These are phyloP conservation scores for Buceros bicornis DNA, from an alignment of 2,797 vertebrate species.

Conservation along the genomic window DNA sequence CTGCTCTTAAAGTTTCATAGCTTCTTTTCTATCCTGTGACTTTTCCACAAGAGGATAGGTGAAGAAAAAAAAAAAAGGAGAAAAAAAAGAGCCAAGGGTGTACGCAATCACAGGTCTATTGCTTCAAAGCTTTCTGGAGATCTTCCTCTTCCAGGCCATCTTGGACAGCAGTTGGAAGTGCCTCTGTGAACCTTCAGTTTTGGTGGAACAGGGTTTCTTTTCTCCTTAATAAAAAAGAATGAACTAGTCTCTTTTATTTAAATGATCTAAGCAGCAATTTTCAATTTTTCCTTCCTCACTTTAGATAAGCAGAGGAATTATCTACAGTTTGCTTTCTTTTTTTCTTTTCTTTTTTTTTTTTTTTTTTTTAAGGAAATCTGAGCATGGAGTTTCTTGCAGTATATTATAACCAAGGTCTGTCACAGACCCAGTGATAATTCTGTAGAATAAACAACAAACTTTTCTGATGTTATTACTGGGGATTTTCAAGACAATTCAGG, in stretches of 20 bases:
- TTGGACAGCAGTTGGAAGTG: background rate
- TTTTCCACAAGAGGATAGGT: background rate
- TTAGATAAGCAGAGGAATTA: constrained; percentile 20
- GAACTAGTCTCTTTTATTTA: constrained; percentile 16
- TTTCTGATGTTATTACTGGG: background rate
- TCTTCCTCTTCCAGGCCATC: background rate
- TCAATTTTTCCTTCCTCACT: background rate
- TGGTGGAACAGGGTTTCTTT: constrained; percentile 15
- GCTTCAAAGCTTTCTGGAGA: constrained; percentile 49
- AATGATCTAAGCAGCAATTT: background rate
- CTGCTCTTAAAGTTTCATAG: background rate
- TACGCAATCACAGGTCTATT: background rate
- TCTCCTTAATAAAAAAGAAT: constrained; percentile 22
- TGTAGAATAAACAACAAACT: background rate
- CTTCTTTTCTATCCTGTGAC: background rate
- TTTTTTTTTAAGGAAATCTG: background rate
- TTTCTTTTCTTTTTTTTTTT: background rate
- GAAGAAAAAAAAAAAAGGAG: too few species aligned
- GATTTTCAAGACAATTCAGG: background rate
- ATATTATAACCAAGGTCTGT: background rate
- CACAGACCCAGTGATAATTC: background rate
- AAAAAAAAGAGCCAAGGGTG: background rate
- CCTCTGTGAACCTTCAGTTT: constrained; percentile 17
- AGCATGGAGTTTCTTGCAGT: background rate
- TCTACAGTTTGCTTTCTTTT: background rate